phyloP scores from a whole-genome alignment of 2,113 vertebrate genomes.

The Panthera leo region DNA sequence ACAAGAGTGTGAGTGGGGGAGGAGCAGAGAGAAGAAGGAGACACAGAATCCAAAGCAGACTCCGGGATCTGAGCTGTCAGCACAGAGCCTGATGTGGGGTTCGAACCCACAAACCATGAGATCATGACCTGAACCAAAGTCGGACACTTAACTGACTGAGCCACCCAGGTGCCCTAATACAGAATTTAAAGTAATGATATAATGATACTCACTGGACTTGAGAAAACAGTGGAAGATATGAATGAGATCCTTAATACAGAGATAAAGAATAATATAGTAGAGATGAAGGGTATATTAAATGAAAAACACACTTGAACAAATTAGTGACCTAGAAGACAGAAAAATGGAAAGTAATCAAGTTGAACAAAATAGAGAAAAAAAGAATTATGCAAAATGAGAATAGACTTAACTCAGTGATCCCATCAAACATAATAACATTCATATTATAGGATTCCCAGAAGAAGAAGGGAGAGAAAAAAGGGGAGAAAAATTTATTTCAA shows the following conservation, averaged over 20 bases:
- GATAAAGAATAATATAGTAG: not conserved
- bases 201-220: not conserved
- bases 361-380: not conserved
- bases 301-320: not conserved
- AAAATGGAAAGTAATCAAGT: not conserved
- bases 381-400: not conserved
- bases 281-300: not conserved
- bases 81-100: too few species aligned
- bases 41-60: too few species aligned
- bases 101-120: too few species aligned
- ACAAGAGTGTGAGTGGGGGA: too few species aligned
- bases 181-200: not conserved
- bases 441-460: not conserved
- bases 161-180: not conserved
- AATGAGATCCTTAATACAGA: not conserved
- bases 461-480: not conserved
- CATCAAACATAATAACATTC: not conserved
- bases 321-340: not conserved
- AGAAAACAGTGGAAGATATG: not conserved
- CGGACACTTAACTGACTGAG: too few species aligned
- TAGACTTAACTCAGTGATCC: not conserved
- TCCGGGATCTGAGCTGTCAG: too few species aligned
- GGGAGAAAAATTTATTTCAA: not conserved
- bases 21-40: too few species aligned
- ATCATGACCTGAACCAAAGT: too few species aligned